These are phyloP conservation scores for Neelides folsomi DNA, from an alignment of 2,888 invertebrate genomes.

Conservation along the genomic window DNA sequence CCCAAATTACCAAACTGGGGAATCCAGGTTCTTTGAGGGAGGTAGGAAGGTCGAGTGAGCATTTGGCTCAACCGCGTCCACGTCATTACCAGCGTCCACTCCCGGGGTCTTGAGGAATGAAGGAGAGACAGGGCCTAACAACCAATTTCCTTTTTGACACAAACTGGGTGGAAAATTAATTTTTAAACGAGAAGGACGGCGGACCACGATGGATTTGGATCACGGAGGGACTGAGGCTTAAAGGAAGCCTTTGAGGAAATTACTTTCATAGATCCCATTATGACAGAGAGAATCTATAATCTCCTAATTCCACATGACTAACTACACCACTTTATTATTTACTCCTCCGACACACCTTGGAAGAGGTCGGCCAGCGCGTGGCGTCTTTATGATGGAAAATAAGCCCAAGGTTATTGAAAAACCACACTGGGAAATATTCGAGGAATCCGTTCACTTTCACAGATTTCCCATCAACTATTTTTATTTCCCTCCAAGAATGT, in stretches of 20 bases:
- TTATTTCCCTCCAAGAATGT: too few species aligned
- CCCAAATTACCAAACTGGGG: conserved; percentile 3
- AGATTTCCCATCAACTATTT: too few species aligned
- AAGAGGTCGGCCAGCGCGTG: too few species aligned
- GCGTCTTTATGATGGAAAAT: too few species aligned
- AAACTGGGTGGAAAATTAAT: conserved; percentile 25
- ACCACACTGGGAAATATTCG: too few species aligned
- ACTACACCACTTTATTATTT: not conserved
- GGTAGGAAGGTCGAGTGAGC: not conserved
- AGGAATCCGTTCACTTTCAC: too few species aligned
- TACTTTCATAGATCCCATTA: conserved; percentile 20
- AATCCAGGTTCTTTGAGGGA: not conserved
- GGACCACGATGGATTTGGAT: conserved; percentile 4
- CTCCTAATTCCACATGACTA: not conserved
- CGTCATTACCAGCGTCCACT: conserved; percentile 1
- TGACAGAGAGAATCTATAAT: too few species aligned
- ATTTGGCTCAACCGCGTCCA: too few species aligned
- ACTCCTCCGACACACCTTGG: too few species aligned
- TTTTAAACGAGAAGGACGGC: conserved; percentile 22
- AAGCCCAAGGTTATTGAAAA: too few species aligned
- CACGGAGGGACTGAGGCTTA: conserved; percentile 2
- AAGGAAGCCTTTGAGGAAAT: conserved; percentile 19
- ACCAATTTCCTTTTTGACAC: conserved; percentile 23
- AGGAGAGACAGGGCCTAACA: conserved; percentile 17
- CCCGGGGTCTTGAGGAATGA: not conserved